Base-by-base conservation (phyloP, 2,888 invertebrate genomes). In the Abrostola tripartita region DNA sequence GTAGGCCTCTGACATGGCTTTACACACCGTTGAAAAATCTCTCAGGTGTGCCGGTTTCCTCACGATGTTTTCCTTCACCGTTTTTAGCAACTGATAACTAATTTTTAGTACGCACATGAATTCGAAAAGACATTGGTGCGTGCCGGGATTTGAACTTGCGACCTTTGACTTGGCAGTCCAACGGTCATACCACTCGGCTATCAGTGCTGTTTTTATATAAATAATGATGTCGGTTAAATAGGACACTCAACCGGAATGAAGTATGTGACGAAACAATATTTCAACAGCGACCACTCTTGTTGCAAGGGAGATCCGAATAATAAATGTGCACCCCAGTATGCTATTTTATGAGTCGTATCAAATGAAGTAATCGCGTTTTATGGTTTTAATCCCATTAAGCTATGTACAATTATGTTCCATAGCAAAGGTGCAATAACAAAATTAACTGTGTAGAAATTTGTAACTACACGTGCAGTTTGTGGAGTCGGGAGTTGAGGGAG, bases 381-480 rank as follows among this genome's bases (percentile, higher is more conserved):
- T 68, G 70, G 70, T 81, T 84, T 81, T 82, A 84, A 87, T 83
- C 70, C 73, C 70, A 85, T 85, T 80, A 81, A 68, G 68, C 73
- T 75, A 75, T 76, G 74, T 81, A 78, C 78, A 79, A 81, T 83
- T 81, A 81, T 80, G 80, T 83, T 75, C 74, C 80, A 76, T 81
- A 65, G 78, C 74, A 76, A 78, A 83, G 82, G 81, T 83, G 82
- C 83, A 83, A 84, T 85, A 84, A 87, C 83, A 81, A 86, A 85
- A 88, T 90, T 88, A 85, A 85, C 82, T 80, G 79, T 71, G 78
- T 82, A 81, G 81, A 81, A 87, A 88, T 87, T 86, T 80, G 85
- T 82, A 87, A 84, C 81, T 85, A 81, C 79, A 81, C 78, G 76
- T 81, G 82, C 83, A 85, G 84, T 83, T 86, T 83, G 85, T 83